These are phyloP conservation scores for Datnioides undecimradiatus DNA, from an alignment of 2,113 vertebrate species.

Conservation along the genomic window DNA sequence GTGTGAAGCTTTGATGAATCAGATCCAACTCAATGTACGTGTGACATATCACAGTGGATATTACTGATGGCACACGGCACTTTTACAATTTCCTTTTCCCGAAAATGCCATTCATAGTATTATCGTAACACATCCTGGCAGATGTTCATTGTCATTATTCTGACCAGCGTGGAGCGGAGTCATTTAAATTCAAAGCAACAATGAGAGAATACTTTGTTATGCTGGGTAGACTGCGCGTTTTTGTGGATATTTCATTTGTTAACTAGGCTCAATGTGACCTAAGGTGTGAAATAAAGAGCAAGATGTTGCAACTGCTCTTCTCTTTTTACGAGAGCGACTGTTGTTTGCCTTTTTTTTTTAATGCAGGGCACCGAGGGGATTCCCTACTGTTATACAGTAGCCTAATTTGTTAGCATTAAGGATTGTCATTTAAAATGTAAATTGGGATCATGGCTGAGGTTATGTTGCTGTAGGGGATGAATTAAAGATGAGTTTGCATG, in stretches of 20 bases:
- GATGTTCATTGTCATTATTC: neutral
- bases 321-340: constrained; percentile 1
- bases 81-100: no score
- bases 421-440: constrained; percentile 68
- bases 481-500: constrained; percentile 62
- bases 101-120: neutral
- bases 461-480: constrained; percentile 39
- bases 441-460: constrained; percentile 64
- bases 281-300: constrained; percentile 16
- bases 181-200: neutral
- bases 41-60: no score
- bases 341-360: constrained; percentile 38
- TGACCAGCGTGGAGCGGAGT: neutral
- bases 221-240: neutral
- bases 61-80: neutral
- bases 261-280: constrained; percentile 21
- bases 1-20: no score
- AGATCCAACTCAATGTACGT: no score
- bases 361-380: constrained; percentile 34
- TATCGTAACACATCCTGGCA: neutral
- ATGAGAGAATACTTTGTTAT: neutral
- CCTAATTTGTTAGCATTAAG: constrained; percentile 50
- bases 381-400: constrained; percentile 46
- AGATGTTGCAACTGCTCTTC: neutral
- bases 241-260: constrained; percentile 7